phyloP scores from a whole-genome alignment of 2,888 invertebrate species.

The Subacronicta megacephala region DNA sequence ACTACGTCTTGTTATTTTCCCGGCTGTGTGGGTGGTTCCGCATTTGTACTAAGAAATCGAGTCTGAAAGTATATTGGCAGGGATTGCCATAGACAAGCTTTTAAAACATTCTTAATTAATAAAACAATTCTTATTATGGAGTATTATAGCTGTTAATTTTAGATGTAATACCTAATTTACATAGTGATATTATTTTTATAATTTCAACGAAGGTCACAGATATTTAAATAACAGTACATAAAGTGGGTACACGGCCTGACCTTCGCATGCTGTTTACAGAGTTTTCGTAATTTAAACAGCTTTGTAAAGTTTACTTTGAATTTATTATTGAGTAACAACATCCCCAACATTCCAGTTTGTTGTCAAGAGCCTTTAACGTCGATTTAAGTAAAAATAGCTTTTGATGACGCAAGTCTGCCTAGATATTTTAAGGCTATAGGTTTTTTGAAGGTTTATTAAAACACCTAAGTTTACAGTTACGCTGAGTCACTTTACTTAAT shows the following conservation, averaged over 20 bases:
- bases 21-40: too few relatives aligned
- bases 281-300: constrained; percentile 48
- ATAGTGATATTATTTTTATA: constrained; percentile 1
- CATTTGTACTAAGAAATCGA: neutral
- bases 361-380: constrained; percentile 18
- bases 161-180: neutral
- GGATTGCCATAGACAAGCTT: neutral
- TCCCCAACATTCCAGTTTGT: constrained; percentile 15
- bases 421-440: constrained; percentile 1
- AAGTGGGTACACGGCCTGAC: constrained; percentile 27
- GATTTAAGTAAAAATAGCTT: constrained; percentile 27
- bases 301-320: constrained; percentile 50
- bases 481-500: too few relatives aligned
- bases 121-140: neutral
- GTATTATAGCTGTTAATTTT: too few relatives aligned
- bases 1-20: too few relatives aligned
- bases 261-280: constrained; percentile 41
- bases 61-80: neutral
- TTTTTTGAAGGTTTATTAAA: neutral
- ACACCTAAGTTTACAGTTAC: too few relatives aligned
- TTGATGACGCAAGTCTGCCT: constrained; percentile 7
- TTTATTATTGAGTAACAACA: constrained; percentile 39
- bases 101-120: neutral
- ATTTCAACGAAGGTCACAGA: constrained; percentile 17
- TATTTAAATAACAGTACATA: constrained; percentile 26